These are phyloP conservation scores for Aphyosemion australe DNA, from an alignment of 2,113 vertebrate species.

Conservation along the genomic window DNA sequence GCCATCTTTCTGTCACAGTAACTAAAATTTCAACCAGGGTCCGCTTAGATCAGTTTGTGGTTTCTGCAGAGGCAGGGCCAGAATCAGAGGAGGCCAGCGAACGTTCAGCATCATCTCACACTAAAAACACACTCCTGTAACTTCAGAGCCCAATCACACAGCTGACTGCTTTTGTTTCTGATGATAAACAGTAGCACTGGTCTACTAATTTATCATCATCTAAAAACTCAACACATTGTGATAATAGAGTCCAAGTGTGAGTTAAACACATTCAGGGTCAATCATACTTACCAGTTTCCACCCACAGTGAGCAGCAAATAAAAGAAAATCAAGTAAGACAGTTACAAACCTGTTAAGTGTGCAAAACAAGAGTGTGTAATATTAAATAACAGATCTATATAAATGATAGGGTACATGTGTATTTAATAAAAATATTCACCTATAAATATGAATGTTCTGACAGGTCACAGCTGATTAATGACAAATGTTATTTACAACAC, in stretches of 20 bases:
- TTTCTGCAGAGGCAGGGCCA: too few species aligned
- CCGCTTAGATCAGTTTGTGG: too few species aligned
- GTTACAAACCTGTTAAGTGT: not conserved
- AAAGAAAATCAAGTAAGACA: slow-evolving; percentile 64
- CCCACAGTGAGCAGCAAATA: slow-evolving; percentile 83
- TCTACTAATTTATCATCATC: not conserved
- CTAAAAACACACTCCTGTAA: not conserved
- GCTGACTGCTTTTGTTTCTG: not conserved
- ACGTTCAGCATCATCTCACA: not conserved
- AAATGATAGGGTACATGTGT: too few species aligned
- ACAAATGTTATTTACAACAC: not conserved
- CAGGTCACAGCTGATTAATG: not conserved
- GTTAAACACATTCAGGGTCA: not conserved
- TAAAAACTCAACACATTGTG: too few species aligned
- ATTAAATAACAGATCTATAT: not conserved
- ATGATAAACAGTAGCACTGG: too few species aligned
- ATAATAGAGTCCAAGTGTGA: not conserved
- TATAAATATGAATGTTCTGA: not conserved
- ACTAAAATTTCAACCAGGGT: too few species aligned
- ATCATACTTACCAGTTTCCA: slow-evolving; percentile 84
- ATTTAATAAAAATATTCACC: too few species aligned
- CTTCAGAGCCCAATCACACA: not conserved
- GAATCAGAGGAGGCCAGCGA: too few species aligned
- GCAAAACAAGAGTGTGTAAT: not conserved
- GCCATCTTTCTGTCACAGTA: too few species aligned